Evolutionary conservation across 2,797 vertebrate genomes (phyloP), one percentile per base, ranked within the genome.

Genomic region (Microctenopoma stevenorrisi): DNA sequence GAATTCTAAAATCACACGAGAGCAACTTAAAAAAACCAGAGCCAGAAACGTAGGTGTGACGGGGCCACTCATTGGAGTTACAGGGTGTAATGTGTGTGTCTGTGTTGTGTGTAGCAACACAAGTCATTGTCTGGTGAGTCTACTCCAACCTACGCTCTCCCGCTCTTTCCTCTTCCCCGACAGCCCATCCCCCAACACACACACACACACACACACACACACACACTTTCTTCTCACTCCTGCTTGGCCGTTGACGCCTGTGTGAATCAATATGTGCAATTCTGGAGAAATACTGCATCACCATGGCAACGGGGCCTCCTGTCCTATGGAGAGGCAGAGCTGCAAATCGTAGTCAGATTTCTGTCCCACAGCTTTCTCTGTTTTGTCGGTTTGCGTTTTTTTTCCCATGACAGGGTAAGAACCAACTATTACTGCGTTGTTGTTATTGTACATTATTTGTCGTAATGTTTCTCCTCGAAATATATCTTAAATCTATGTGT

Each of bases 261-360:
- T 94, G 93, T 88, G 83, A 96, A 98, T 98, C 98, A 98, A 99
- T 98, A 98, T 94, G 94, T 97, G 96, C 96, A 97, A 97, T 97
- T 97, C 96, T 95, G 93, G 95, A 97, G 96, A 97, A 98, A 97
- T 96, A 96, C 94, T 93, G 96, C 93, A 93, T 98, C 95, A 90
- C 96, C 96, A 98, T 98, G 95, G 96, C 94, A 98, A 99, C 98
- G 94, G 75, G 95, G 94, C 96, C 96, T 96, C 95, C 95, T 95
- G 96, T 97, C 96, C 86, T 89, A 83, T 40, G 70, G 79, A 86
- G 84, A 72, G 82, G 82, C 56, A 65, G 77, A 88, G 79, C 84
- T 81, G 64, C 86, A 86, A 68, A 88, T 61, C 51, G 9, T 68
- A 79, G 79, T 78, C 70, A 71, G 72, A 51, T 80, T 80, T 88